Evolutionary conservation across 2,113 vertebrate species (phyloP).

Genomic region (Chaetodon trifascialis): DNA sequence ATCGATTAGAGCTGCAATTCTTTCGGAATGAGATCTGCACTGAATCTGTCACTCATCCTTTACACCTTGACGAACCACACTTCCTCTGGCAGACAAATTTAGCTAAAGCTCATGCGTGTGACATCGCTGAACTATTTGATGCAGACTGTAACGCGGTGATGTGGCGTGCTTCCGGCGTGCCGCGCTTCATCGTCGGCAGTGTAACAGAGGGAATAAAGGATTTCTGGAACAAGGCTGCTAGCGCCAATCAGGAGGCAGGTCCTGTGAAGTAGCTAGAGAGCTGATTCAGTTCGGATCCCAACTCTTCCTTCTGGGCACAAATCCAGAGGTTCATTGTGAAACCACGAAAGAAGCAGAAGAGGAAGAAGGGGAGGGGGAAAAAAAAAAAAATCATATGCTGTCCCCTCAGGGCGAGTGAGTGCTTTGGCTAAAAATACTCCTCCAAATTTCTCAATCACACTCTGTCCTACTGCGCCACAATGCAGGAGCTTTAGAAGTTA

Average conservation of each 20-base stretch:
- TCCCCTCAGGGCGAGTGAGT: slow-evolving; percentile 68
- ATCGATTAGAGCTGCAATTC: background rate
- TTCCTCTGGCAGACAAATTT: background rate
- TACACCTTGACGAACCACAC: background rate
- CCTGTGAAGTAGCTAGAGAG: slow-evolving; percentile 56
- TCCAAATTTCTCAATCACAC: slow-evolving; percentile 80
- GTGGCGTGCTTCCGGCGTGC: background rate
- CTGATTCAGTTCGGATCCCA: slow-evolving; percentile 66
- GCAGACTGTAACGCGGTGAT: slow-evolving; percentile 13
- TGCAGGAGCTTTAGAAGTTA: slow-evolving; percentile 66
- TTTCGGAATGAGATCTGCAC: slow-evolving; percentile 2
- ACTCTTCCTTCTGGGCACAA: slow-evolving; percentile 60
- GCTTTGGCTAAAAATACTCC: slow-evolving; percentile 79
- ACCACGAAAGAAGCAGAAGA: slow-evolving; percentile 49
- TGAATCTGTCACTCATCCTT: background rate
- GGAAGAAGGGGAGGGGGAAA: slow-evolving; percentile 13
- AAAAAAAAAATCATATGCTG: slow-evolving; percentile 46
- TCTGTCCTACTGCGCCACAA: slow-evolving; percentile 67
- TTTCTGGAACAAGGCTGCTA: slow-evolving; percentile 36
- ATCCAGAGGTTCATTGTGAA: slow-evolving; percentile 77
- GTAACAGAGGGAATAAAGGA: slow-evolving; percentile 4
- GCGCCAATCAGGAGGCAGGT: slow-evolving; percentile 59
- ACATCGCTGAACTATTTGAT: slow-evolving; percentile 21
- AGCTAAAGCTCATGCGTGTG: background rate
- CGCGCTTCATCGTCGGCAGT: background rate